These are phyloP conservation scores for Rhinolophus ferrumequinum DNA, from an alignment of 2,113 vertebrate species.

Conservation along the genomic window DNA sequence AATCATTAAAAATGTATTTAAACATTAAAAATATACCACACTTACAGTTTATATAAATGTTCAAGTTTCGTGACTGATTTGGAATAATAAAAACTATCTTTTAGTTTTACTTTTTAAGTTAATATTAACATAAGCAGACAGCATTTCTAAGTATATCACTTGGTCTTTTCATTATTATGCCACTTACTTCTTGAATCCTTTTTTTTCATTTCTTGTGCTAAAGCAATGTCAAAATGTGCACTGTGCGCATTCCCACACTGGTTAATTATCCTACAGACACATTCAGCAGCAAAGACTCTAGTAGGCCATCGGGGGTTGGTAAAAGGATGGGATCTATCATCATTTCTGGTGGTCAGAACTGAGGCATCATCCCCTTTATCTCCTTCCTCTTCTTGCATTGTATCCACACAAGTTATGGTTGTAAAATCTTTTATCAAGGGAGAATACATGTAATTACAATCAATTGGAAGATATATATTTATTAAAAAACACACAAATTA, in stretches of 20 bases:
- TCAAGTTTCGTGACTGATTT: background rate
- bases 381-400: conserved; percentile 90
- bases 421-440: conserved; percentile 83
- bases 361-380: conserved; percentile 89
- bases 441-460: conserved; percentile 24
- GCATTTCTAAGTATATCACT: background rate
- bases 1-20: background rate
- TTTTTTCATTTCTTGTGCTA: conserved; percentile 92
- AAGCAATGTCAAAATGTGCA: conserved; percentile 91
- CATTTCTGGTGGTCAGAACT: conserved; percentile 84
- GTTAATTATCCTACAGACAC: conserved; percentile 92
- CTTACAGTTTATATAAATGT: background rate
- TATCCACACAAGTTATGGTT: conserved; percentile 84
- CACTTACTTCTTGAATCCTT: conserved; percentile 90
- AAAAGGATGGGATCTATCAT: conserved; percentile 88
- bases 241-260: conserved; percentile 89
- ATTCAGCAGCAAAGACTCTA: conserved; percentile 93
- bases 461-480: conserved; percentile 28
- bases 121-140: background rate
- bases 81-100: background rate
- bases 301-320: conserved; percentile 94
- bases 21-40: background rate
- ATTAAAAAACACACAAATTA: background rate
- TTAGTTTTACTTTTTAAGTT: background rate
- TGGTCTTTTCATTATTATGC: background rate